Conservation (phyloP, 2,888 invertebrate genomes). For the Drosophila kanekoi region DNA sequence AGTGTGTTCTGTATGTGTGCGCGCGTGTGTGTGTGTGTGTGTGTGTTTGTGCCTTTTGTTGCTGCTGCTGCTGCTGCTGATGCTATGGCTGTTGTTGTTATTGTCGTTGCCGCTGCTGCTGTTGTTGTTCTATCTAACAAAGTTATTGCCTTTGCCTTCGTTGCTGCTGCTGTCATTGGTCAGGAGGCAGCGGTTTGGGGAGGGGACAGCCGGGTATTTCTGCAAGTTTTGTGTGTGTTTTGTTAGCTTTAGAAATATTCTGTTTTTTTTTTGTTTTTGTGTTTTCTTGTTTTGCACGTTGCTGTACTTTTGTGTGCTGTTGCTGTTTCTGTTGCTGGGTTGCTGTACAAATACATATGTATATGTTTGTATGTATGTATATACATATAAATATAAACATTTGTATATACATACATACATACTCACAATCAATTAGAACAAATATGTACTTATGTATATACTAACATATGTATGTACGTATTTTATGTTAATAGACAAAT, state of each 20-base stretch:
- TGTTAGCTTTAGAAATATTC: slow-evolving; percentile 78
- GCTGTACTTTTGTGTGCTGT: slow-evolving; percentile 67
- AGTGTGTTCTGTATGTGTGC: slow-evolving; percentile 28
- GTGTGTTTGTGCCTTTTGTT: slow-evolving; percentile 61
- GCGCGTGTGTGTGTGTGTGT: slow-evolving; percentile 29
- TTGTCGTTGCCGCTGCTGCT: slow-evolving; percentile 32
- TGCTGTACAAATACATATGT: slow-evolving; percentile 52
- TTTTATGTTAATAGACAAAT: slow-evolving; percentile 79
- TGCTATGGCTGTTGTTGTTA: slow-evolving; percentile 41
- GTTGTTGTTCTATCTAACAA: slow-evolving; percentile 77
- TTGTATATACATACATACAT: slow-evolving; percentile 12
- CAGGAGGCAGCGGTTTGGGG: slow-evolving; percentile 16
- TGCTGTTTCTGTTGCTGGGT: slow-evolving; percentile 33
- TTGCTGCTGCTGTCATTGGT: slow-evolving; percentile 63
- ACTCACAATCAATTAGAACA: slow-evolving; percentile 6
- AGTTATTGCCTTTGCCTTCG: slow-evolving; percentile 69
- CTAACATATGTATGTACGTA: slow-evolving; percentile 18
- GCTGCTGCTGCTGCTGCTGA: slow-evolving; percentile 43
- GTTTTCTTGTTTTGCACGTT: slow-evolving; percentile 70
- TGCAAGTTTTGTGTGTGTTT: slow-evolving; percentile 79
- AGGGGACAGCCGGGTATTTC: slow-evolving; percentile 65
- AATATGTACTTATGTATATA: slow-evolving; percentile 7
- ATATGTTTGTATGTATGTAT: slow-evolving; percentile 1
- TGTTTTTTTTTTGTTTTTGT: slow-evolving; percentile 42
- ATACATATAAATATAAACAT: slow-evolving; percentile 11